Evolutionary conservation across 2,888 invertebrate genomes (phyloP).

Genomic region (Xestia rhomboidea): DNA sequence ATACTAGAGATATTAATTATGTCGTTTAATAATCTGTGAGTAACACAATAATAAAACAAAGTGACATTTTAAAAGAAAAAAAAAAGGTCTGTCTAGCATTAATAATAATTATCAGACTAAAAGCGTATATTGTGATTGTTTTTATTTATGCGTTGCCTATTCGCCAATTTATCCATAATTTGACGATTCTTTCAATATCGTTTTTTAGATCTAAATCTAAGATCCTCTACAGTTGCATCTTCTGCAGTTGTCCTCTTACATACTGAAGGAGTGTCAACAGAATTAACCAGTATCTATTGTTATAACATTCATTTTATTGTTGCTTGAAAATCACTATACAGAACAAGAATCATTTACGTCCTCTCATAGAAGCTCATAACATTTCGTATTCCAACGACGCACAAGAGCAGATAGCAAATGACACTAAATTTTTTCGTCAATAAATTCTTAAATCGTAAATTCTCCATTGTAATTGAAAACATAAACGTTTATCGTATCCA

Average conservation of each 20-base stretch:
- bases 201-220: not conserved
- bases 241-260: too few species aligned
- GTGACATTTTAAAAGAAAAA: too few species aligned
- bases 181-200: too few species aligned
- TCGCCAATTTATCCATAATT: too few species aligned
- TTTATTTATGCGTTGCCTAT: too few species aligned
- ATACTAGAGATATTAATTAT: too few species aligned
- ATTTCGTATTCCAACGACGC: conserved; percentile 34
- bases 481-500: conserved; percentile 40
- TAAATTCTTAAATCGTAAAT: conserved; percentile 47
- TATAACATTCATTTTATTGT: not conserved
- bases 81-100: too few species aligned
- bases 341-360: not conserved
- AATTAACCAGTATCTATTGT: not conserved
- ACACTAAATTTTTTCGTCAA: conserved; percentile 13
- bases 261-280: not conserved
- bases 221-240: not conserved
- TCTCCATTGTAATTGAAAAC: conserved; percentile 45
- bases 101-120: too few species aligned
- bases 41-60: too few species aligned
- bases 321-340: conserved; percentile 11
- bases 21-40: too few species aligned
- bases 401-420: conserved; percentile 10
- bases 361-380: conserved; percentile 18
- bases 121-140: too few species aligned